phyloP scores from a whole-genome alignment of 30 jellyfish, hydroid and myxozoan species.

The Turritopsis dohrnii region DNA sequence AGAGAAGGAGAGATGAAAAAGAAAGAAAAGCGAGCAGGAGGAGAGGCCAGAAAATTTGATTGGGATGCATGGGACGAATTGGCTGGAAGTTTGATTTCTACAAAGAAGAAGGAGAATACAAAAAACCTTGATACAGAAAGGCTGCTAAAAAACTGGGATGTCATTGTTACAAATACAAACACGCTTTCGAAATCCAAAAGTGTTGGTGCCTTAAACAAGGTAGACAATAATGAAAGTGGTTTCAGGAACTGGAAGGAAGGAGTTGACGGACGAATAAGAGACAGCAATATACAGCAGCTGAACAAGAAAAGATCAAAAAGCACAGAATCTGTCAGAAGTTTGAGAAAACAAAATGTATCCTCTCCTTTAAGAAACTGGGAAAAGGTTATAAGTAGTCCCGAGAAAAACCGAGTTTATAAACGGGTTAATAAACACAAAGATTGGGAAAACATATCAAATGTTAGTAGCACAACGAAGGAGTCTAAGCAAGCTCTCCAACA shows the following conservation, averaged over 20 bases:
- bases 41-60: not conserved
- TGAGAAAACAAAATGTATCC: not conserved
- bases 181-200: not conserved
- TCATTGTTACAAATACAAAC: not conserved
- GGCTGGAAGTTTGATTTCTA: not conserved
- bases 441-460: not conserved
- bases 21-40: not conserved
- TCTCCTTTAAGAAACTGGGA: not conserved
- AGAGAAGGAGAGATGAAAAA: not conserved
- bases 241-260: not conserved
- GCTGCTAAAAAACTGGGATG: not conserved
- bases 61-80: not conserved
- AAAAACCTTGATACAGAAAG: not conserved
- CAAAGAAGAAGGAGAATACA: not conserved
- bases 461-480: not conserved
- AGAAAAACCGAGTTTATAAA: not conserved
- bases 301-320: too few relatives aligned
- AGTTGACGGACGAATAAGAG: not conserved
- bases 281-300: not conserved
- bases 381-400: not conserved
- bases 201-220: not conserved
- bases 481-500: constrained; percentile 1
- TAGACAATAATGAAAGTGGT: not conserved
- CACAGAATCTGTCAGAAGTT: not conserved
- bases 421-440: not conserved